phyloP scores from a whole-genome alignment of 2,113 vertebrate genomes.

The Nerophis ophidion region DNA sequence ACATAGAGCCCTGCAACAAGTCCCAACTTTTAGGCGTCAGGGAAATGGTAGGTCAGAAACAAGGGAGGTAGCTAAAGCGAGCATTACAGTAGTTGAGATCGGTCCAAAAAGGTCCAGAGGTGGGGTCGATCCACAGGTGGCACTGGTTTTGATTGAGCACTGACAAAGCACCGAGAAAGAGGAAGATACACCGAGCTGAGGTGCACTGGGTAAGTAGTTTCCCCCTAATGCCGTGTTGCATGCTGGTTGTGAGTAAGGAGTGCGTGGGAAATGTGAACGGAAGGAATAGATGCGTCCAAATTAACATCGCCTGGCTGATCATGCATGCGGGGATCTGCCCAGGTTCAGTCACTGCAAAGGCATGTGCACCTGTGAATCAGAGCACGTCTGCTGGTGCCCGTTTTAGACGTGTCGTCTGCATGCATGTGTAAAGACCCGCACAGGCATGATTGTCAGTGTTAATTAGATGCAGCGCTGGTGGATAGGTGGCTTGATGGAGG shows the following conservation, averaged over 20 bases:
- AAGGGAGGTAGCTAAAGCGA: slow-evolving; percentile 52
- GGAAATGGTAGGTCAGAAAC: slow-evolving; percentile 28
- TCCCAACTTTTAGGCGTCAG: slow-evolving; percentile 27
- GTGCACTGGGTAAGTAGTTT: slow-evolving; percentile 53
- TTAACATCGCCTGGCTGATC: slow-evolving; percentile 38
- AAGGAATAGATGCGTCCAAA: slow-evolving; percentile 23
- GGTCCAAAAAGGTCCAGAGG: slow-evolving; percentile 16
- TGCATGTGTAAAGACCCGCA: slow-evolving; percentile 43
- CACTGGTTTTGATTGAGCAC: slow-evolving; percentile 39
- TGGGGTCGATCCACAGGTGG: slow-evolving; percentile 38
- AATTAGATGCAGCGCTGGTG: slow-evolving; percentile 51
- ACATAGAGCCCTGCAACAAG: slow-evolving; percentile 29
- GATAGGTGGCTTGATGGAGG: slow-evolving; percentile 20
- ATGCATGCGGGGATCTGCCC: slow-evolving; percentile 55
- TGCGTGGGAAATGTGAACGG: background rate
- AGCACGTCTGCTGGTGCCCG: background rate
- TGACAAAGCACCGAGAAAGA: slow-evolving; percentile 30
- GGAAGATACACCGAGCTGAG: slow-evolving; percentile 45
- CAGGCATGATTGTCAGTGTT: slow-evolving; percentile 59
- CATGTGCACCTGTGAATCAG: slow-evolving; percentile 55
- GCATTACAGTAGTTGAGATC: slow-evolving; percentile 20
- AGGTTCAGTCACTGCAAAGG: slow-evolving; percentile 55
- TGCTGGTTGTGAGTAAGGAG: slow-evolving; percentile 28
- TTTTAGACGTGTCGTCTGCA: slow-evolving; percentile 14
- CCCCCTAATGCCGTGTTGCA: slow-evolving; percentile 34